Conservation (phyloP, 2,797 vertebrate species). For the Macropus fuliginosus region DNA sequence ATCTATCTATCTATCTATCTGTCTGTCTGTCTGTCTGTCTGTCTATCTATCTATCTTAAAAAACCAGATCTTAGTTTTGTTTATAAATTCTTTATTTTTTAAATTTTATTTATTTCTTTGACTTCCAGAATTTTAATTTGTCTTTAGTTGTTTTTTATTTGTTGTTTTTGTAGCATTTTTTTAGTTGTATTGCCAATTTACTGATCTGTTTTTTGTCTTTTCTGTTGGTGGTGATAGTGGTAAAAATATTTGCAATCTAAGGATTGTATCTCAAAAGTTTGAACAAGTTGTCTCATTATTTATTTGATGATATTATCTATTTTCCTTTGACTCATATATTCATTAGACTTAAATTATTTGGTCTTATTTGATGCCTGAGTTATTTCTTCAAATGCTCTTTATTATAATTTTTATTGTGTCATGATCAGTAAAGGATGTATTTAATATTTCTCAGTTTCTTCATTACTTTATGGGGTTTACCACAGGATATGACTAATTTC, state of each 20-base stretch:
- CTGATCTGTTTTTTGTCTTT: neutral
- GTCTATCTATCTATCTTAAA: neutral
- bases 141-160: neutral
- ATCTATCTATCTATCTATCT: neutral
- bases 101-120: neutral
- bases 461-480: neutral
- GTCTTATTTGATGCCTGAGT: neutral
- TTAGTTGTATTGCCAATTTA: neutral
- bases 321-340: neutral
- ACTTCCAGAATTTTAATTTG: neutral
- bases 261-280: neutral
- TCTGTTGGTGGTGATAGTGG: neutral
- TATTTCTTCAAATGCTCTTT: neutral
- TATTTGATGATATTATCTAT: neutral
- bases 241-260: neutral
- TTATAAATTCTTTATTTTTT: neutral
- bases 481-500: neutral
- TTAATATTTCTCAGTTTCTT: neutral
- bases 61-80: neutral
- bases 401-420: neutral
- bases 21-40: no score
- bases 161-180: neutral
- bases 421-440: neutral
- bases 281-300: neutral
- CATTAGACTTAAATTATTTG: neutral